Evolutionary conservation across 1,140 invertebrate genomes (phyloP), one percentile per base, ranked within the genome.

Genomic region (Dendroctonus ponderosae): DNA sequence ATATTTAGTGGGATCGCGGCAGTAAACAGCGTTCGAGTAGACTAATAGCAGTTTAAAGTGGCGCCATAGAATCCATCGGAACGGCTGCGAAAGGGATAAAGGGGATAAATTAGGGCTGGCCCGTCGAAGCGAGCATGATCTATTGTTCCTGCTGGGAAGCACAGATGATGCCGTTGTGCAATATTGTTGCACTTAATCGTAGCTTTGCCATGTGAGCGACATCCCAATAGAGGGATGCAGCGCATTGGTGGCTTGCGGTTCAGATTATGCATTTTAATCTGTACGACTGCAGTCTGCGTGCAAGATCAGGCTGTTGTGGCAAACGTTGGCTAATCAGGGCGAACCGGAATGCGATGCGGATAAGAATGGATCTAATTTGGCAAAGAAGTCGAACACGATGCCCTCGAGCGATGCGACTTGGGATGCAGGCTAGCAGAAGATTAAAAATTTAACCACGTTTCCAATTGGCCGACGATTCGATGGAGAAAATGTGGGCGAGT

Each of bases 371-470:
- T 46, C 12, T 26, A 26, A 26, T 26, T 26, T 26, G 1, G 26
- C 26, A 26, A 26, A 26, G 26, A 26, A 26, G 26, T 3, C 26
- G 44, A 46, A 46, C 9, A 46, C 39, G 38, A n/a, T 54, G 37
- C n/a, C 42, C 40, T 9, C 7, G n/a, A 41, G 56, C n/a, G 15
- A 6, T 44, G 56, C 40, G 39, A 58, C 40, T 58, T 14, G 41
- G 41, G 44, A 41, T 14, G 52, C 62, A n/a, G 38, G 40, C 41
- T 15, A 15, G 26, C 42, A 52, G 42, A 53, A 46, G 46, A 71
- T 71, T 71, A 71, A 67, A 70, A 68, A 72, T 70, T 68, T 53
- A 43, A 42, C 57, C 70, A 72, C 70, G 70, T 72, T 57, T 62
- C 62, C 50, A 70, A 71, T 71, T 71, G 68, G 65, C 67, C 64